Percentiles rank a stretch among this genome's conserved stretches.
Conservation (phyloP, 2,113 vertebrate species). For the Leuciscus idus region DNA sequence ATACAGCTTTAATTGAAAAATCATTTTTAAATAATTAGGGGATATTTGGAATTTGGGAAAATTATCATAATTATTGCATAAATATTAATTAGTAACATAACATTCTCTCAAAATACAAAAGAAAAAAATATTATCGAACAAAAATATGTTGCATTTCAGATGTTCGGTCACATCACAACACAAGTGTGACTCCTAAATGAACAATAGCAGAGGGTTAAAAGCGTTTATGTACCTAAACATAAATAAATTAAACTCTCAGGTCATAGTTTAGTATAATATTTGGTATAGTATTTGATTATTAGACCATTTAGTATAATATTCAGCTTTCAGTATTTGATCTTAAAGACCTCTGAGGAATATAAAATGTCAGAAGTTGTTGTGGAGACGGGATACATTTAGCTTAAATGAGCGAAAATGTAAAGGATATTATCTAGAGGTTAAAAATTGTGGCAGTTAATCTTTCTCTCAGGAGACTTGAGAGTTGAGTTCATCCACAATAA, state of each 20-base stretch:
- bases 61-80: no score
- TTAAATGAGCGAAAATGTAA: background rate
- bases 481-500: background rate
- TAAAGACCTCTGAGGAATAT: background rate
- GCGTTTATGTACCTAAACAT: background rate
- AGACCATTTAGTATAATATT: background rate
- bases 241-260: background rate
- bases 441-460: slow-evolving; percentile 1
- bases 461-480: background rate
- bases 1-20: no score
- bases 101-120: no score
- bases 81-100: no score
- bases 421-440: background rate
- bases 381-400: background rate
- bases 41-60: no score
- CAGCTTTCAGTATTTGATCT: background rate
- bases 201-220: background rate
- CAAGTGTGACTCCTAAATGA: no score
- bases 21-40: no score
- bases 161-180: no score
- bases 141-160: no score
- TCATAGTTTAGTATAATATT: background rate
- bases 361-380: slow-evolving; percentile 2
- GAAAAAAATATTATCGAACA: no score
- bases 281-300: background rate